Evolutionary conservation across 2,888 invertebrate species (phyloP).

Genomic region (Sericinus montela): DNA sequence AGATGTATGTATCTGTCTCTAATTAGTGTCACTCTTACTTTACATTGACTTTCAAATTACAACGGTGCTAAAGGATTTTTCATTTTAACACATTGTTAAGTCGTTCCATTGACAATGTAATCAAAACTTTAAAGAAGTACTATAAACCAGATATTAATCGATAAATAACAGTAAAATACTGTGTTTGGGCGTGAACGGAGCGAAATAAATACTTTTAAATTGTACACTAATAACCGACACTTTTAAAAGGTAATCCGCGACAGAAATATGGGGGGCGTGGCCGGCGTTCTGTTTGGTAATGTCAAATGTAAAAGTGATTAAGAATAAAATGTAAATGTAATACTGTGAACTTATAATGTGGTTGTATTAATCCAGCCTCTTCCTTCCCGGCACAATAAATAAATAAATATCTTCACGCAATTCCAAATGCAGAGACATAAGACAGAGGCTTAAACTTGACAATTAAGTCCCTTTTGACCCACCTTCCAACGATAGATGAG

Average conservation of each 20-base stretch:
- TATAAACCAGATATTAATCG: neutral
- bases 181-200: neutral
- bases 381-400: too few relatives aligned
- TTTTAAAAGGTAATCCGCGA: neutral
- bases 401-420: too few relatives aligned
- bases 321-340: neutral
- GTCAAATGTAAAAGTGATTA: neutral
- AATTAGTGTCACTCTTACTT: too few relatives aligned
- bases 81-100: neutral
- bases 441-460: too few relatives aligned
- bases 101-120: neutral
- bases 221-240: neutral
- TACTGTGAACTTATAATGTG: too few relatives aligned
- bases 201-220: neutral
- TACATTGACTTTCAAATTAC: too few relatives aligned
- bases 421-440: too few relatives aligned
- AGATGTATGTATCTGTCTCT: too few relatives aligned
- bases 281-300: neutral
- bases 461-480: too few relatives aligned
- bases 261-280: slow-evolving; percentile 2
- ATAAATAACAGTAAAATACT: slow-evolving; percentile 2
- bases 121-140: neutral
- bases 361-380: too few relatives aligned
- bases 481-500: too few relatives aligned
- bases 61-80: too few relatives aligned